Conservation (phyloP, 2,888 invertebrate genomes). For the Dryadula phaetusa region DNA sequence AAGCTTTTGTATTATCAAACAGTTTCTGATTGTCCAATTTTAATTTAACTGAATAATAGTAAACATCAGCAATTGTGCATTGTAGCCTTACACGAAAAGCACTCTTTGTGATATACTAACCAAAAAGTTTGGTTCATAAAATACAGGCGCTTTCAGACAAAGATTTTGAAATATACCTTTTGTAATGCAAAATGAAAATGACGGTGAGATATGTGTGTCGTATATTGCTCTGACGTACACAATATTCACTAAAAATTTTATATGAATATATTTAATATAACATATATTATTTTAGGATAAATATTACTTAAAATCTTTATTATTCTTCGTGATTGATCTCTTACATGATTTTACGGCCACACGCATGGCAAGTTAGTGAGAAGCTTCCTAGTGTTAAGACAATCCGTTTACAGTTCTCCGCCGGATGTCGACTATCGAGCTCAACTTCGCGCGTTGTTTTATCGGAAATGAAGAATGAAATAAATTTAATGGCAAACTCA, state of each 20-base stretch:
- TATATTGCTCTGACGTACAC: constrained; percentile 1
- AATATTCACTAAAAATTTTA: not conserved
- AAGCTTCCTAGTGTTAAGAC: too few species aligned
- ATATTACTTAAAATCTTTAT: too few species aligned
- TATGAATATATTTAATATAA: too few species aligned
- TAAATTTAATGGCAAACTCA: too few species aligned
- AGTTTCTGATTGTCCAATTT: not conserved
- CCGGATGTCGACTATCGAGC: too few species aligned
- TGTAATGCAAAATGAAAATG: not conserved
- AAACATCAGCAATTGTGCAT: not conserved
- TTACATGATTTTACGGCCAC: too few species aligned
- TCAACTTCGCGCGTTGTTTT: too few species aligned
- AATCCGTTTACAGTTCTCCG: too few species aligned
- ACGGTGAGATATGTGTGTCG: constrained; percentile 13
- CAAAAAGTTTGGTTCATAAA: constrained; percentile 10
- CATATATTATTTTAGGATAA: too few species aligned
- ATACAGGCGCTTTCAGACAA: constrained; percentile 7
- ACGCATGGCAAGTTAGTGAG: too few species aligned
- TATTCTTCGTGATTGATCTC: too few species aligned
- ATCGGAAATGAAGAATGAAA: too few species aligned
- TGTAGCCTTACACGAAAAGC: not conserved
- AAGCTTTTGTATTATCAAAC: not conserved
- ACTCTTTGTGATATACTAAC: not conserved
- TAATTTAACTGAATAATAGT: not conserved
- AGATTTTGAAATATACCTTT: constrained; percentile 25